A percentile compares a stretch with the other conserved stretches of the same genome.
Conservation (phyloP, 2,113 vertebrate species). For the Columba livia region DNA sequence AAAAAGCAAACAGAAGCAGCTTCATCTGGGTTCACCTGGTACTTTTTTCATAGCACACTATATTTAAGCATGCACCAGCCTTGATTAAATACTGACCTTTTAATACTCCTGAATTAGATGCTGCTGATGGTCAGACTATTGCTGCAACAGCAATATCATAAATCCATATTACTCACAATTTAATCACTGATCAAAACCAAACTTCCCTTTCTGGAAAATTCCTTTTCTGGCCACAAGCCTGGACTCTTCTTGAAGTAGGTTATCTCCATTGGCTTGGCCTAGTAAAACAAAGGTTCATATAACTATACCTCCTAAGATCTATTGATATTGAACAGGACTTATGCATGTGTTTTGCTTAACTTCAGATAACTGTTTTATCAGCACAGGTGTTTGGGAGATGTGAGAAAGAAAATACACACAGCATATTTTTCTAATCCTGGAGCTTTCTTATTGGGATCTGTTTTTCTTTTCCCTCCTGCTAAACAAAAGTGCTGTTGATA, state of each 20-base stretch:
- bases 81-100: not conserved
- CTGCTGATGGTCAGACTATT: not conserved
- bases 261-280: not conserved
- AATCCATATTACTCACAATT: not conserved
- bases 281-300: not conserved
- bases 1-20: not conserved
- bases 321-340: not conserved
- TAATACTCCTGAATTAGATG: not conserved
- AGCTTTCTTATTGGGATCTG: not conserved
- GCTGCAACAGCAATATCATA: not conserved
- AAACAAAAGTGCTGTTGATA: not conserved
- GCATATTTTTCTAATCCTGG: not conserved
- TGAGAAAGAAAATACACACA: not conserved
- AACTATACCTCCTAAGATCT: not conserved
- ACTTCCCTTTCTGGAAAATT: not conserved
- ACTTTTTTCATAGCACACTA: not conserved
- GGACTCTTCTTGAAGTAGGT: not conserved
- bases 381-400: not conserved
- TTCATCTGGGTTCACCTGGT: not conserved
- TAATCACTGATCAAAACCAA: not conserved
- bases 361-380: not conserved
- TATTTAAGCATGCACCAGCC: not conserved
- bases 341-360: not conserved
- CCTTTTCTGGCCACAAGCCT: not conserved
- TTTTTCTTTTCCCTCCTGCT: not conserved